phyloP scores from a whole-genome alignment of 2,797 vertebrate species.

The Leucoraja ocellata region DNA sequence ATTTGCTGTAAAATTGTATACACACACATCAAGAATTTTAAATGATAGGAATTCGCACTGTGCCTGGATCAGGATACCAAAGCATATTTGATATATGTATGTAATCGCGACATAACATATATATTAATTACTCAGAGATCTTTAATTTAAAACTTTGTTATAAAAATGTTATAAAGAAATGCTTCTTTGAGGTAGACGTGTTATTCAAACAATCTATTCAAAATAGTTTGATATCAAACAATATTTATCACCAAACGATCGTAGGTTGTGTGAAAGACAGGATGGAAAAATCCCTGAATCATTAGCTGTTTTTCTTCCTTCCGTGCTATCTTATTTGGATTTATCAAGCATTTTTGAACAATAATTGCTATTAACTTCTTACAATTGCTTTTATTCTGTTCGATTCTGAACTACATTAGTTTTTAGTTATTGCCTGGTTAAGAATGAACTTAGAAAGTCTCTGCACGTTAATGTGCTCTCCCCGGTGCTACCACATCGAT shows the following conservation, averaged over 20 bases:
- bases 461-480: neutral
- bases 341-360: neutral
- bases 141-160: neutral
- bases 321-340: neutral
- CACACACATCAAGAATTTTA: neutral
- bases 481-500: neutral
- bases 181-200: neutral
- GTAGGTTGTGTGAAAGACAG: neutral
- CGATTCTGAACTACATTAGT: neutral
- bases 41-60: too few species aligned
- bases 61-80: neutral
- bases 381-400: neutral
- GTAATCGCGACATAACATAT: neutral
- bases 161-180: neutral
- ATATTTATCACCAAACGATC: neutral
- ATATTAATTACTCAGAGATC: neutral
- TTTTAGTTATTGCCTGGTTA: neutral
- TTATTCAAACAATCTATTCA: neutral
- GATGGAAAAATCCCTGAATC: neutral
- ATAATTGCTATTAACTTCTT: neutral
- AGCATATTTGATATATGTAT: neutral
- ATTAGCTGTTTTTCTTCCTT: neutral
- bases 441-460: neutral
- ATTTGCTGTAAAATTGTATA: conserved; percentile 13
- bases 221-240: neutral